Evolutionary conservation across 2,797 vertebrate species (phyloP), one percentile per base, ranked within the genome.

Genomic region (Ctenochaetus hawaiiensis): DNA sequence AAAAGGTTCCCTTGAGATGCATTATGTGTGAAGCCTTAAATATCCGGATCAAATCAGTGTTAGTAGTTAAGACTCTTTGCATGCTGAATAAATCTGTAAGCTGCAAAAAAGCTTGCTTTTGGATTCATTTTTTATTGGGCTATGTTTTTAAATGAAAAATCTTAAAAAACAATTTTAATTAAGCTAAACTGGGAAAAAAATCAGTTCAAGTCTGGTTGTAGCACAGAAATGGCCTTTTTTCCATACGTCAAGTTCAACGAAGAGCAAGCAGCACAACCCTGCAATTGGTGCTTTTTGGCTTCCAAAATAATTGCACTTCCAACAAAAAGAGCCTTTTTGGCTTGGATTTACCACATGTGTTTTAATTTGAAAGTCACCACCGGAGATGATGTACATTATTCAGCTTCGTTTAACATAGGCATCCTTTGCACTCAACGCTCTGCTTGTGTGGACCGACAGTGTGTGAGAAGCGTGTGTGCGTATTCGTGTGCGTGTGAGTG

Each of bases 221-320:
- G 11, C 8, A 56, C 11, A 48, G 26, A 61, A 65, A 54, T 26
- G 0, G 44, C 12, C 1, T 5, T 66, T 11, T n/a, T 58, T 37
- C 45, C 1, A 23, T 4, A 6, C 8, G 23, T 66, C n/a, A 81
- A 67, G 51, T 6, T 44, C 0, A 5, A 4, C 1, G 17, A 48
- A 60, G 0, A 26, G 5, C 22, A 0, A 20, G 4, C 49, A 26
- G 7, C 65, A 52, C 6, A 11, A 16, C 5, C 6, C 12, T 17
- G 52, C 8, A 72, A 73, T 1, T 14, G 2, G 22, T 3, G 23
- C 0, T 20, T 17, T 0, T 0, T 0, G 0, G 26, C 26, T 92
- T 88, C 6, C 85, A 86, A 78, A 90, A 89, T 89, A 92, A 89
- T 87, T 1, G 69, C 52, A 7, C 1, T 0, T 0, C 20, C 1